These are phyloP conservation scores for Bergia sp. DNA, from an alignment of 92 coral and sea anemone species.

Conservation along the genomic window DNA sequence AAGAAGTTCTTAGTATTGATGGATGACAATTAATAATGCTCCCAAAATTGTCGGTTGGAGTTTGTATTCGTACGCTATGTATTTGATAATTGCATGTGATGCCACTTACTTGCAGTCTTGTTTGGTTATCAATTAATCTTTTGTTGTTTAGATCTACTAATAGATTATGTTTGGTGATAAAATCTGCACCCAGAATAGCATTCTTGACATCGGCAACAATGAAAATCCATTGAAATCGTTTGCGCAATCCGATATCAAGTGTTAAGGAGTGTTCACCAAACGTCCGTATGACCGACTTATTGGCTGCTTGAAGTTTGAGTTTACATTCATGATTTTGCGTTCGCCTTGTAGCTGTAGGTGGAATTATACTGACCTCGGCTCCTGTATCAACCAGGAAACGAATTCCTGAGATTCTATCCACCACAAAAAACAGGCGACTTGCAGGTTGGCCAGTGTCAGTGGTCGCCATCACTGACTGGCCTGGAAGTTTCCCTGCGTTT, in stretches of 20 bases:
- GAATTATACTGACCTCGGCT: conserved; percentile 15
- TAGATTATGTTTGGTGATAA: conserved; percentile 9
- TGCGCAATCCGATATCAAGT: conserved; percentile 5
- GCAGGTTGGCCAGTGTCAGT: neutral
- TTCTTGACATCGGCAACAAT: conserved; percentile 1
- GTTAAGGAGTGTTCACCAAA: conserved; percentile 12
- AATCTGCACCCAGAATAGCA: conserved; percentile 28
- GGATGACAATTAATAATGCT: neutral
- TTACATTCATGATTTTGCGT: too few relatives aligned
- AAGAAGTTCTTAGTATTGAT: neutral
- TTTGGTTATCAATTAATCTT: neutral
- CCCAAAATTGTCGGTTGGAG: neutral
- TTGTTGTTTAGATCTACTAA: neutral
- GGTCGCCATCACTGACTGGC: neutral
- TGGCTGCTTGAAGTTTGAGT: neutral
- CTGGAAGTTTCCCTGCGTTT: neutral
- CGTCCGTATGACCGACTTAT: neutral
- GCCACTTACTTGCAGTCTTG: neutral
- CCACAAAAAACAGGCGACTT: neutral
- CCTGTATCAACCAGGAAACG: conserved; percentile 23
- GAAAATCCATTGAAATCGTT: conserved; percentile 19
- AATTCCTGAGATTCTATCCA: neutral
- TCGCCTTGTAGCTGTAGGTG: neutral
- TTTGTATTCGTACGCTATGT: neutral
- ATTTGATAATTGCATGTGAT: neutral